Evolutionary conservation across 2,888 invertebrate genomes (phyloP).

Genomic region (Scaptomyza cyrtandrae): DNA sequence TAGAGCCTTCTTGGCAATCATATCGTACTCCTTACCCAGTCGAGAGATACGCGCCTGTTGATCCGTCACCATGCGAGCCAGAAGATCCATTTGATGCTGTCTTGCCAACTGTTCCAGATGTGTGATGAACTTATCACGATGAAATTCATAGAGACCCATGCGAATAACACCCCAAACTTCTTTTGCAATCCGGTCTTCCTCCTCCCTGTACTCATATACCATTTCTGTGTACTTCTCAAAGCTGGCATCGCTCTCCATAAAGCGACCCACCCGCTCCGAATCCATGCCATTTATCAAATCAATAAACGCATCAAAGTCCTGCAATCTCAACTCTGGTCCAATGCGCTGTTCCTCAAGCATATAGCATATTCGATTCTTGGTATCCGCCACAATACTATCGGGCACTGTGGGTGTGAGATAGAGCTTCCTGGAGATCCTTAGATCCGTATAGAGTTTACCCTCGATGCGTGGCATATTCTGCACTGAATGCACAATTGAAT

Average conservation of each 20-base stretch:
- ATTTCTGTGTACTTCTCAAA: slow-evolving; percentile 88
- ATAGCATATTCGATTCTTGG: slow-evolving; percentile 87
- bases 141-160: slow-evolving; percentile 94
- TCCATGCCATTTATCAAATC: slow-evolving; percentile 89
- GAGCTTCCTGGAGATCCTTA: slow-evolving; percentile 68
- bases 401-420: slow-evolving; percentile 88
- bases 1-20: slow-evolving; percentile 91
- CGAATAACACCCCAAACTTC: slow-evolving; percentile 87
- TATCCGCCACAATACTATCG: slow-evolving; percentile 87
- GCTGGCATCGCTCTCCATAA: slow-evolving; percentile 88
- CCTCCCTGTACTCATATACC: slow-evolving; percentile 87
- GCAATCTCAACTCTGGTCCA: slow-evolving; percentile 89
- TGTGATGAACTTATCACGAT: slow-evolving; percentile 91
- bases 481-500: slow-evolving; percentile 90
- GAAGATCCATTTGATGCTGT: slow-evolving; percentile 88
- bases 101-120: slow-evolving; percentile 89
- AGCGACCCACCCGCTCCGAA: slow-evolving; percentile 87
- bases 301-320: slow-evolving; percentile 93
- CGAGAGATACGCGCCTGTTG: slow-evolving; percentile 91
- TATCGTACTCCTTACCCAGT: slow-evolving; percentile 94
- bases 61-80: slow-evolving; percentile 91
- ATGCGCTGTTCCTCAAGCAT: slow-evolving; percentile 90
- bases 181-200: slow-evolving; percentile 87
- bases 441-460: slow-evolving; percentile 86
- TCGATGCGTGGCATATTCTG: slow-evolving; percentile 91